phyloP scores from a whole-genome alignment of 1,140 invertebrate species.

The Neotoxoptera formosana region DNA sequence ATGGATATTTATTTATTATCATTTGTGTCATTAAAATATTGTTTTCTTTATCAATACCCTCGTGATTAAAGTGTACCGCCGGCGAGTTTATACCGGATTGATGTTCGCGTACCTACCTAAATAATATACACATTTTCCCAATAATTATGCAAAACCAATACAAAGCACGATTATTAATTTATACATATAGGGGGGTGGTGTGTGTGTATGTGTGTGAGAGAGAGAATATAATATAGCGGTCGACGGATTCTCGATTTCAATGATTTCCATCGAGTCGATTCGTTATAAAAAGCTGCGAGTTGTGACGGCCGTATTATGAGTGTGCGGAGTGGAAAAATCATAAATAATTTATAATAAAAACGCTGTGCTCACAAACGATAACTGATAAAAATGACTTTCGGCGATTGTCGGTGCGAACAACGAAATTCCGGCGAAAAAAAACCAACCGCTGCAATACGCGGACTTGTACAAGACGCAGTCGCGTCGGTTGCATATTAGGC shows the following conservation, averaged over 20 bases:
- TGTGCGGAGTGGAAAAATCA: background rate
- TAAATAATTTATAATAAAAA: background rate
- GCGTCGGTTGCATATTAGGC: background rate
- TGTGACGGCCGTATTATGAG: background rate
- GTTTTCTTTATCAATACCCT: conserved; percentile 16
- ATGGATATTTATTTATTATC: background rate
- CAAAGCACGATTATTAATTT: background rate
- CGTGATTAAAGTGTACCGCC: conserved; percentile 7
- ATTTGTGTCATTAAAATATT: conserved; percentile 4
- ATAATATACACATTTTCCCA: background rate
- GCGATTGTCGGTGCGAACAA: background rate
- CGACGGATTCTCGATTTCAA: background rate
- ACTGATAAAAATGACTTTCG: background rate
- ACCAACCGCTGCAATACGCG: background rate
- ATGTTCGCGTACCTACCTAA: background rate
- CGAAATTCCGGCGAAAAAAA: background rate
- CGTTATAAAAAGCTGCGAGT: background rate
- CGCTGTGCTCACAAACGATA: background rate
- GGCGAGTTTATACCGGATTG: background rate
- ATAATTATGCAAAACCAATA: conserved; percentile 17
- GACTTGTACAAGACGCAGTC: background rate
- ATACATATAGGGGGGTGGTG: background rate
- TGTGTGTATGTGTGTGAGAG: background rate
- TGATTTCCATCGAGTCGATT: background rate
- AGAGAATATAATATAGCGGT: background rate